phyloP scores from a whole-genome alignment of 2,888 invertebrate species.

The Erpobdella octoculata region DNA sequence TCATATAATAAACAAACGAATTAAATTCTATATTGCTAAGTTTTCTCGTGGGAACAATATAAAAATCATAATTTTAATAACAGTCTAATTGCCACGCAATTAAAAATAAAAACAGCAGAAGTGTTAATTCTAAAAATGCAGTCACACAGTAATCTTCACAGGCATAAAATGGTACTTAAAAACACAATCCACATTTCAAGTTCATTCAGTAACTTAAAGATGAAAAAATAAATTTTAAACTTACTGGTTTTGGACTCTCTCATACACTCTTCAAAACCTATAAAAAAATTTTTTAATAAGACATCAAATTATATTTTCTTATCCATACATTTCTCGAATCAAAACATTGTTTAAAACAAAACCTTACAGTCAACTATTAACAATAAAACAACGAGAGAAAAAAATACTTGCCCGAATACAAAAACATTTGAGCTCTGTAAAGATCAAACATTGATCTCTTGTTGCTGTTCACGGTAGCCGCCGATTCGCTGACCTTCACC shows the following conservation, averaged over 20 bases:
- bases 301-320: too few species aligned
- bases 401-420: slow-evolving; percentile 9
- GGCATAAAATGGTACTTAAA: neutral
- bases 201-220: neutral
- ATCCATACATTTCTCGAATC: too few species aligned
- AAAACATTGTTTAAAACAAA: neutral
- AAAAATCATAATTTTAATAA: neutral
- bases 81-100: too few species aligned
- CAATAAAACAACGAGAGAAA: neutral
- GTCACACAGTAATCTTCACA: neutral
- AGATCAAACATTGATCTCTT: neutral
- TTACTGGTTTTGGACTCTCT: slow-evolving; percentile 1
- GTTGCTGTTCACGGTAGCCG: too few species aligned
- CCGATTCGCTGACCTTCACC: too few species aligned
- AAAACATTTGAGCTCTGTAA: slow-evolving; percentile 10
- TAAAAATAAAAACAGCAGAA: neutral
- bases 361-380: neutral
- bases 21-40: too few species aligned
- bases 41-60: neutral
- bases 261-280: slow-evolving; percentile 6
- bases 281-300: too few species aligned
- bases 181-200: neutral
- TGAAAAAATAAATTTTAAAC: neutral
- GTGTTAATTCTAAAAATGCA: neutral
- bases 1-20: too few species aligned